Evolutionary conservation across 2,888 invertebrate genomes (phyloP), one percentile per base, ranked within the genome.

Genomic region (Amitus sp.): DNA sequence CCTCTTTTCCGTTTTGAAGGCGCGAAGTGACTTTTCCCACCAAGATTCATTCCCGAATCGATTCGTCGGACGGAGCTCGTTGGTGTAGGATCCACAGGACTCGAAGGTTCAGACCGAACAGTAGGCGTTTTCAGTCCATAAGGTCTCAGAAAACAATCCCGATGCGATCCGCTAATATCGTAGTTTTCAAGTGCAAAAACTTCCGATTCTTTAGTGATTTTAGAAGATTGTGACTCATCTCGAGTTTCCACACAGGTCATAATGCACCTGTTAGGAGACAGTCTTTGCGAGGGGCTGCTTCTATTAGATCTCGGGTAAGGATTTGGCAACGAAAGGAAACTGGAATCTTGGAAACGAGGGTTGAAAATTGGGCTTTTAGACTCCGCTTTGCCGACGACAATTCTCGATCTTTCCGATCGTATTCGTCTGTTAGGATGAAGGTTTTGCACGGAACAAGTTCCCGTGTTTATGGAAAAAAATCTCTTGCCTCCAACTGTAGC

Each of bases 31-130:
- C 20, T 45, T 12, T 47, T 40, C 3, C 39, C 47, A n/a, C 43
- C 23, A 15, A 39, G 53, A 17, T 13, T 17, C 34, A 50, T 33
- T 3, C 34, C 12, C 10, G 15, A 17, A 20, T 42, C 23, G 0
- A 43, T 17, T 4, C 51, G 39, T 17, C 46, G 58, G 10, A 43
- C 45, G 0, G 75, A 68, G 2, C 67, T 72, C 10, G 77, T 56
- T 0, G 76, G 72, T 10, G 75, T 66, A 1, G 76, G 73, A 18
- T 79, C 78, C 40, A 81, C 70, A 0, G 80, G 80, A 62, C 79
- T 80, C 2, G 78, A 74, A 0, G 80, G 80, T 46, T 80, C 80
- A 10, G 80, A 81, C 42, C 77, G 77, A 59, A 77, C 73, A 2
- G 67, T 70, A 1, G 80, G 80, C 1, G 78, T 74, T 1, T 56